A percentile compares a stretch with the other conserved stretches of the same genome.
Evolutionary conservation across 2,888 invertebrate genomes (phyloP).

Genomic region (Drosophila pegasa): DNA sequence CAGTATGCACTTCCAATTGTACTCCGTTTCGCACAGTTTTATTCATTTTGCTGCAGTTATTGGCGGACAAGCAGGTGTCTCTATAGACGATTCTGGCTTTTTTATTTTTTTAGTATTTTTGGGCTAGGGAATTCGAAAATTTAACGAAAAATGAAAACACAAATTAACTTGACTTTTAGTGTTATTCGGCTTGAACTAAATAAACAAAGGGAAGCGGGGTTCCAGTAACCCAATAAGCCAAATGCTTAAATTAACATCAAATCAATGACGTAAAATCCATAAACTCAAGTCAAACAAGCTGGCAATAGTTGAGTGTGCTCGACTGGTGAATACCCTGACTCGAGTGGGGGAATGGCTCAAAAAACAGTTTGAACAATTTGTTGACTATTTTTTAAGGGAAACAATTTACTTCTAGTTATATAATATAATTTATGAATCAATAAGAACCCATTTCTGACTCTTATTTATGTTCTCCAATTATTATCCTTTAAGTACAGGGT

Average conservation of each 20-base stretch:
- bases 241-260: conserved; percentile 29
- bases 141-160: background rate
- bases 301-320: background rate
- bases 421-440: background rate
- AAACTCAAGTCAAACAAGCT: background rate
- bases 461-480: background rate
- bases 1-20: background rate
- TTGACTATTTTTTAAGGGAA: background rate
- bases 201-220: background rate
- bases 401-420: background rate
- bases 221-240: conserved; percentile 51
- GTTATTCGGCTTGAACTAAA: background rate
- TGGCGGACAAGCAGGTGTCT: background rate
- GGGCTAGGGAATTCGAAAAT: background rate
- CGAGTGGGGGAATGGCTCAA: too few relatives aligned
- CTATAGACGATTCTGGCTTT: background rate
- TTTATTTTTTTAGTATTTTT: background rate
- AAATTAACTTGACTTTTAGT: conserved; percentile 18
- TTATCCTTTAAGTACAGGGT: conserved; percentile 5
- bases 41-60: conserved; percentile 31
- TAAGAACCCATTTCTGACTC: too few relatives aligned
- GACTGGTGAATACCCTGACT: background rate
- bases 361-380: too few relatives aligned
- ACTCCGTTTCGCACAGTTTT: conserved; percentile 18
- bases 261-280: conserved; percentile 26